Conservation (phyloP, 2,888 invertebrate species). For the Scaptomyza tumidula region DNA sequence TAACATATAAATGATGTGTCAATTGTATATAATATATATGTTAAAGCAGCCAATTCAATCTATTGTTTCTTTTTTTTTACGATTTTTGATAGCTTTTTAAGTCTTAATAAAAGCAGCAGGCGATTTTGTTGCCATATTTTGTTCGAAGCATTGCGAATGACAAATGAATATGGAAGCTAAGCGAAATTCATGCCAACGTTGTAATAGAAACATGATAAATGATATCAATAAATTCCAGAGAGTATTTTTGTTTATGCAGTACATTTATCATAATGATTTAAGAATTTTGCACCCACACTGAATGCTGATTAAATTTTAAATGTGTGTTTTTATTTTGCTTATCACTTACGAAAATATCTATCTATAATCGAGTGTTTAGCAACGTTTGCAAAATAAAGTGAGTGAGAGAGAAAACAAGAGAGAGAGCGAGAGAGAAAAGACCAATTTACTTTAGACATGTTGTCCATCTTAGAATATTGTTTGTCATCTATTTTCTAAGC, state of each 20-base stretch:
- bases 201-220: conserved; percentile 25
- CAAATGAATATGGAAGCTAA: conserved; percentile 16
- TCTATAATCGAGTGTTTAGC: neutral
- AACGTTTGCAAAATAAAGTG: neutral
- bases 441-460: conserved; percentile 19
- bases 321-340: neutral
- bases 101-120: too few relatives aligned
- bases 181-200: neutral
- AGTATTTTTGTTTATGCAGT: conserved; percentile 5
- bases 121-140: neutral
- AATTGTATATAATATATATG: neutral
- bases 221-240: conserved; percentile 28
- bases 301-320: conserved; percentile 30
- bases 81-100: too few relatives aligned
- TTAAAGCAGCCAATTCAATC: too few relatives aligned
- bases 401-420: neutral
- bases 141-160: conserved; percentile 2
- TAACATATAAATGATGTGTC: neutral
- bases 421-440: neutral
- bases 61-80: too few relatives aligned
- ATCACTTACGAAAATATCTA: neutral
- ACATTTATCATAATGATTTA: conserved; percentile 33
- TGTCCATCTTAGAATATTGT: conserved; percentile 49
- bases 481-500: conserved; percentile 46
- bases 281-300: conserved; percentile 8